Conservation (phyloP, 2,888 invertebrate species). For the Leptarthrus brevirostris region DNA sequence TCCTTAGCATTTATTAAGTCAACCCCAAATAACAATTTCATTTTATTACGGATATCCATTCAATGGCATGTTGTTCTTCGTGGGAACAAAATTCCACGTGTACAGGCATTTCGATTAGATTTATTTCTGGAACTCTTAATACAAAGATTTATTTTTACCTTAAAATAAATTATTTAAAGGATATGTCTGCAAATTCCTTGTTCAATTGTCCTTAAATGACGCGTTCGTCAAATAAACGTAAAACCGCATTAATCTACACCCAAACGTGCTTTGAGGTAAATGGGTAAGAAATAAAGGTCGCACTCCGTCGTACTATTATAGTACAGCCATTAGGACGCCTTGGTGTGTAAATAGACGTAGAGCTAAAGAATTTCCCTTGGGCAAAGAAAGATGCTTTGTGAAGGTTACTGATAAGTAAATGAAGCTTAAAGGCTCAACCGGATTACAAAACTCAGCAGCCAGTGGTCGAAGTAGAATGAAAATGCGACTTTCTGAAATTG, state of each 20-base stretch:
- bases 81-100: not conserved
- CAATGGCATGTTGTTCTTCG: not conserved
- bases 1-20: slow-evolving; percentile 35
- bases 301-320: too few relatives aligned
- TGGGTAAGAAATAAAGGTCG: not conserved
- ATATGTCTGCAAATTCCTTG: too few relatives aligned
- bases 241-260: not conserved
- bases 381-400: too few relatives aligned
- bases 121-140: not conserved
- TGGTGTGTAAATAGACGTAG: too few relatives aligned
- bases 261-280: not conserved
- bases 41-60: slow-evolving; percentile 21
- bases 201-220: not conserved
- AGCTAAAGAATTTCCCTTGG: too few relatives aligned
- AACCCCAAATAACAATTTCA: slow-evolving; percentile 29
- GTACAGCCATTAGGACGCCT: too few relatives aligned
- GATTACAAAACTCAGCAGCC: too few relatives aligned
- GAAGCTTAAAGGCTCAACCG: too few relatives aligned
- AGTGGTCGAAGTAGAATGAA: too few relatives aligned
- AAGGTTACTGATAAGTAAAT: too few relatives aligned
- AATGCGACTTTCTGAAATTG: too few relatives aligned
- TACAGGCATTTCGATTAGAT: not conserved
- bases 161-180: not conserved
- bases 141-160: not conserved
- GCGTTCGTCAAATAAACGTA: not conserved